phyloP scores from a whole-genome alignment of 2,797 vertebrate genomes.

The Protosalanx chinensis region DNA sequence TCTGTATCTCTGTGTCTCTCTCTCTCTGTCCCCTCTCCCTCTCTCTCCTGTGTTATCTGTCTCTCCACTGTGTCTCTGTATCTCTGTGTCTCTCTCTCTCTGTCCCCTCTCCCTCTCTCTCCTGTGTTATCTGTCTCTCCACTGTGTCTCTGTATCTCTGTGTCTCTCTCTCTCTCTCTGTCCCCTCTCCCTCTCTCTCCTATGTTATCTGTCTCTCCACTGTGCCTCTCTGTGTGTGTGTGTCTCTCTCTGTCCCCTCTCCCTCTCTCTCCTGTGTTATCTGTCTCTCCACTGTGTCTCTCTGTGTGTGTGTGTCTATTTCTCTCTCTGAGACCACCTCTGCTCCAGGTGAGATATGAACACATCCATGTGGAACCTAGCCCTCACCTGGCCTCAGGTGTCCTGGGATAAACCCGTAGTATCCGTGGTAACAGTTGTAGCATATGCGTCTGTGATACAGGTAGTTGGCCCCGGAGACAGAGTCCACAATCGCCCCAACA shows the following conservation, averaged over 20 bases:
- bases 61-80: not conserved
- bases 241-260: not conserved
- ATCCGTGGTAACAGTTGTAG: conserved; percentile 75
- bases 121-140: too few species aligned
- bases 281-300: not conserved
- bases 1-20: too few species aligned
- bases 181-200: not conserved
- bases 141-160: too few species aligned
- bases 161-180: not conserved
- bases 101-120: not conserved
- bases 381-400: conserved; percentile 74
- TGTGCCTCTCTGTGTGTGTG: too few species aligned
- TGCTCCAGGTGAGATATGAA: conserved; percentile 23
- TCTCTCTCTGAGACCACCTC: not conserved
- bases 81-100: too few species aligned
- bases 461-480: conserved; percentile 61
- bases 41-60: not conserved
- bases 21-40: not conserved
- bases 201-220: not conserved
- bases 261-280: not conserved
- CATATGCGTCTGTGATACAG: conserved; percentile 79
- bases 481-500: conserved; percentile 49
- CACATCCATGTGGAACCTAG: not conserved
- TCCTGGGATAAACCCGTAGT: conserved; percentile 62
- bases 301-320: not conserved